Percentiles rank a stretch among this genome's conserved stretches.
Conservation (phyloP, 2,888 invertebrate species). For the Gnatocerus cornutus region DNA sequence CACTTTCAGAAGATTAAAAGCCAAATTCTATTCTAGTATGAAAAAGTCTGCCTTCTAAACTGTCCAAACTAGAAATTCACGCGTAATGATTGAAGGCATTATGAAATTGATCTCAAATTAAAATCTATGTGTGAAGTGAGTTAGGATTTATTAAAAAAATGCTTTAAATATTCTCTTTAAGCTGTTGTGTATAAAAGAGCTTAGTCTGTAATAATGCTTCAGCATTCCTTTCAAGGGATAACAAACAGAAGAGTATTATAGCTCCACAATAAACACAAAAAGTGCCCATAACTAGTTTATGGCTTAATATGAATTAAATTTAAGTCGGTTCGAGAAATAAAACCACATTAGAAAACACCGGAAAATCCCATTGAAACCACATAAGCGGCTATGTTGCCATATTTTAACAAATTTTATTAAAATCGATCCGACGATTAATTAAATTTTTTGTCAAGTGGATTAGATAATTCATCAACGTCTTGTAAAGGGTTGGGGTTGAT, state of each 20-base stretch:
- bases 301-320: conserved; percentile 11
- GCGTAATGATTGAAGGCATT: too few relatives aligned
- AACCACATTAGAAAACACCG: too few relatives aligned
- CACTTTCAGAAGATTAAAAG: too few relatives aligned
- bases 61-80: too few relatives aligned
- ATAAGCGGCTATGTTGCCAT: too few relatives aligned
- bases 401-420: not conserved
- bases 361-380: too few relatives aligned
- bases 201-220: conserved; percentile 20
- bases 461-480: conserved; percentile 25
- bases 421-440: conserved; percentile 1
- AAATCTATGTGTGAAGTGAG: too few relatives aligned
- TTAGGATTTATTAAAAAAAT: not conserved
- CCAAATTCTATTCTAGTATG: too few relatives aligned
- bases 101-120: too few relatives aligned
- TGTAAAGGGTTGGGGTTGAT: conserved; percentile 4
- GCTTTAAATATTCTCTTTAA: conserved; percentile 21
- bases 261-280: conserved; percentile 17
- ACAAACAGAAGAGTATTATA: conserved; percentile 18
- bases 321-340: not conserved
- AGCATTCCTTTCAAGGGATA: conserved; percentile 25
- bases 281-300: conserved; percentile 15
- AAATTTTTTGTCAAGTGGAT: conserved; percentile 15
- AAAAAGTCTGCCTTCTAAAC: too few relatives aligned
- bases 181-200: conserved; percentile 17